Conservation (phyloP, 2,113 vertebrate genomes). For the Halcyon malimbica region DNA sequence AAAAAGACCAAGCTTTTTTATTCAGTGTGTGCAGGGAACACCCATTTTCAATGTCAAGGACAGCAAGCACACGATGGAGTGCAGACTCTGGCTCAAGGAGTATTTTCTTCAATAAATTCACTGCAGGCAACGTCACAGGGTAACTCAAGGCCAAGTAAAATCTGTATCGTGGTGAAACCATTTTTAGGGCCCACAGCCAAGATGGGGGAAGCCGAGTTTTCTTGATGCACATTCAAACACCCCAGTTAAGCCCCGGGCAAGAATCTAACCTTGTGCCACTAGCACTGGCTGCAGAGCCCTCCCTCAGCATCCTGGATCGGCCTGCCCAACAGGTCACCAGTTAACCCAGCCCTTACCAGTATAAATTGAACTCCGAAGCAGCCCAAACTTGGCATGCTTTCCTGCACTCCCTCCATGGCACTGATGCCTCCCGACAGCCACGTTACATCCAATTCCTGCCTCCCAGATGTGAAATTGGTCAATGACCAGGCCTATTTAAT, state of each 20-base stretch:
- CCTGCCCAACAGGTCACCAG: not conserved
- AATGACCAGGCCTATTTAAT: not conserved
- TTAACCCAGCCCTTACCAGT: rapidly evolving
- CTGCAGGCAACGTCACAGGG: not conserved
- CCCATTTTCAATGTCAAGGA: not conserved
- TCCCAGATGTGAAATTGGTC: not conserved
- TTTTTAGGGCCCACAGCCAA: not conserved
- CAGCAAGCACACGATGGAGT: rapidly evolving
- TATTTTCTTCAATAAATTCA: not conserved
- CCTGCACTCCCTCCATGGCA: not conserved
- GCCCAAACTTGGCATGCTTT: not conserved
- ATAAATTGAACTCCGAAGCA: not conserved
- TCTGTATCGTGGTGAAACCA: not conserved
- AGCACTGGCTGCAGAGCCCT: not conserved
- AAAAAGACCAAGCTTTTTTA: not conserved
- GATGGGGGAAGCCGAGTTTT: not conserved
- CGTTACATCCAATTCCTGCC: not conserved
- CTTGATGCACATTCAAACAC: not conserved
- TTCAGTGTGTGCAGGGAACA: not conserved
- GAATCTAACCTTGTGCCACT: not conserved
- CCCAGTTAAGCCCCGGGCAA: not conserved
- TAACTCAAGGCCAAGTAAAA: not conserved
- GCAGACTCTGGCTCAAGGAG: not conserved
- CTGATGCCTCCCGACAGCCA: not conserved
- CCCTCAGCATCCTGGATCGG: not conserved